Percentiles rank a stretch among this genome's conserved stretches.
Evolutionary conservation across 1,140 invertebrate genomes (phyloP).

Genomic region (Drosophila insularis): DNA sequence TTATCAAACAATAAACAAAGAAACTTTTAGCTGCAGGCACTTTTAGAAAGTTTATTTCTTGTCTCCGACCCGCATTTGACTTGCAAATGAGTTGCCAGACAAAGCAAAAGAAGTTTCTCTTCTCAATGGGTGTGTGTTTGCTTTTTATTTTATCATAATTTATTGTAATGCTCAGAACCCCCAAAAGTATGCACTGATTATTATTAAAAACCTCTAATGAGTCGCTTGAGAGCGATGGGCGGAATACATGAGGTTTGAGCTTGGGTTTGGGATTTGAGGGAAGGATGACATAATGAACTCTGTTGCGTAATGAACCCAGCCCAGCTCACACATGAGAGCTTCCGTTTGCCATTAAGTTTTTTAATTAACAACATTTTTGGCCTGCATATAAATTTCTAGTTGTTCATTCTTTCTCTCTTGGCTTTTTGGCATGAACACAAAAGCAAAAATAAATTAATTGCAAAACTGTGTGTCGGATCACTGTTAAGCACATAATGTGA

Average conservation of each 20-base stretch:
- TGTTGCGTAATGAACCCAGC: slow-evolving; percentile 17
- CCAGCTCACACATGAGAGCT: slow-evolving; percentile 14
- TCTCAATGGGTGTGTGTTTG: not conserved
- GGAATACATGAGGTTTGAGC: not conserved
- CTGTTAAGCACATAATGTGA: not conserved
- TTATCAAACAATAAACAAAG: slow-evolving; percentile 11
- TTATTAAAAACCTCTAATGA: slow-evolving; percentile 34
- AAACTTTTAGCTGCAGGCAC: slow-evolving; percentile 18
- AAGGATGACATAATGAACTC: slow-evolving; percentile 16
- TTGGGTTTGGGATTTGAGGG: not conserved
- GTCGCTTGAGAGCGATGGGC: slow-evolving; percentile 9
- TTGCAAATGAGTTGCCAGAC: slow-evolving; percentile 45
- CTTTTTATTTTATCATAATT: slow-evolving; percentile 35
- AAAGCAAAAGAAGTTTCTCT: not conserved
- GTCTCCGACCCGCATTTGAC: slow-evolving; percentile 29
- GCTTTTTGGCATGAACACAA: not conserved
- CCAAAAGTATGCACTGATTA: slow-evolving; percentile 25
- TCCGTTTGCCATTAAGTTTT: slow-evolving; percentile 42
- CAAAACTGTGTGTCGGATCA: not conserved
- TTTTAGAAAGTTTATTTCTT: slow-evolving; percentile 32
- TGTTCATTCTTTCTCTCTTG: not conserved
- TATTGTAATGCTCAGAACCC: slow-evolving; percentile 36
- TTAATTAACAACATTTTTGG: slow-evolving; percentile 47
- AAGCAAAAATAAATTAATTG: slow-evolving; percentile 7
- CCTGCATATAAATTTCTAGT: slow-evolving; percentile 16